Evolutionary conservation across 2,888 invertebrate species (phyloP).

Genomic region (Orchesella flavescens): DNA sequence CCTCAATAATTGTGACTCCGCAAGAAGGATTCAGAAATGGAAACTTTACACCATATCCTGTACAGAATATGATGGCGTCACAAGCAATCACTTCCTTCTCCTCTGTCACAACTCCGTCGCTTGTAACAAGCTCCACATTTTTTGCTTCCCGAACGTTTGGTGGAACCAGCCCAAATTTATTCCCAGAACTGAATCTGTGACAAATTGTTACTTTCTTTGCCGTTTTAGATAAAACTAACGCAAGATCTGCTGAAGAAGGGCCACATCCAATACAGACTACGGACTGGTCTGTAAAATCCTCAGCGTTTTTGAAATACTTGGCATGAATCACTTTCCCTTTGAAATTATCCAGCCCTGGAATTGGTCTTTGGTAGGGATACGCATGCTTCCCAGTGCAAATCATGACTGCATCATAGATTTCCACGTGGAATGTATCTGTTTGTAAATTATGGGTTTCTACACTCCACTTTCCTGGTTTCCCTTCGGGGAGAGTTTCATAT

Average conservation of each 20-base stretch:
- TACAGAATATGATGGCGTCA: slow-evolving; percentile 36
- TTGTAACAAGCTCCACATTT: slow-evolving; percentile 23
- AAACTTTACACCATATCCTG: slow-evolving; percentile 38
- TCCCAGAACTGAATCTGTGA: slow-evolving; percentile 44
- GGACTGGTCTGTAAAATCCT: slow-evolving; percentile 1
- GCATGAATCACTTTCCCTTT: slow-evolving; percentile 24
- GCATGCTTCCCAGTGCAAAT: slow-evolving; percentile 47
- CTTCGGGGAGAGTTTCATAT: slow-evolving; percentile 1
- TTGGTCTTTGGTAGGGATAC: slow-evolving; percentile 5
- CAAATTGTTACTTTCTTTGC: slow-evolving; percentile 39
- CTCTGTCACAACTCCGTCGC: slow-evolving; percentile 26
- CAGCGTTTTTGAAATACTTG: slow-evolving; percentile 38
- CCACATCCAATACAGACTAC: slow-evolving; percentile 38
- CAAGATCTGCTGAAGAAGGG: slow-evolving; percentile 31
- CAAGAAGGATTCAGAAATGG: slow-evolving; percentile 20
- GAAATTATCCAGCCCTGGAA: slow-evolving; percentile 39
- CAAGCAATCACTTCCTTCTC: slow-evolving; percentile 33
- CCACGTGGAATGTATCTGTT: neutral
- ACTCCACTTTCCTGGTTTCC: slow-evolving; percentile 32
- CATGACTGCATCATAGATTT: slow-evolving; percentile 31
- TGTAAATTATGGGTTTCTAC: slow-evolving; percentile 44
- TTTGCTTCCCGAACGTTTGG: slow-evolving; percentile 26
- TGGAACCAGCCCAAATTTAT: slow-evolving; percentile 25
- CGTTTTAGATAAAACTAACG: slow-evolving; percentile 1
- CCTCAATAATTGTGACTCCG: slow-evolving; percentile 5